Base-by-base conservation (phyloP, 2,797 vertebrate species). In the Lithobates pipiens region DNA sequence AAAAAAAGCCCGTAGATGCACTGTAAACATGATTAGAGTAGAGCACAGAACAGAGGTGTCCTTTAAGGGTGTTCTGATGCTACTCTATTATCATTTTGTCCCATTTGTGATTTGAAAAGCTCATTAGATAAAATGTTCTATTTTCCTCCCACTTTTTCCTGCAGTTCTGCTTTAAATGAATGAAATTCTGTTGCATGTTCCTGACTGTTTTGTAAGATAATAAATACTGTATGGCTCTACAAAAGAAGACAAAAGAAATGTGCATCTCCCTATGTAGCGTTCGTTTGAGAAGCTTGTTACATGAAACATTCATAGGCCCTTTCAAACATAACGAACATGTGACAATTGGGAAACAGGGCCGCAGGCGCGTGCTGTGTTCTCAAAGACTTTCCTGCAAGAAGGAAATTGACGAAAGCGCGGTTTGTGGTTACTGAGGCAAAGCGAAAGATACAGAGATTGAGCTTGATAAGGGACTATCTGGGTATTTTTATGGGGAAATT, bases 361-460 rank as follows among this genome's bases (percentile, higher is more conserved):
- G 2, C 10, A 36, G 76, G 76, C 21, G 5, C 32, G 32, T 10
- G 34, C 34, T 27, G 57, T 80, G 61, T 39, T 67, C 70, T 67
- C 29, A 0, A 69, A 83, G 36, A 25, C 70, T 80, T 79, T 71
- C 34, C 27, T 70, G 54, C 25, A 3, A 65, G 36, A 44, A 73
- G 68, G 76, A 78, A 77, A 84, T 61, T 72, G 68, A n/a, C 27
- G 18, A 42, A 80, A 78, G 34, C 68, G 6, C 8, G 50, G 69
- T 68, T 39, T 54, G 82, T 57, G 73, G 73, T 76, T 76, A 34
- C 29, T 69, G 63, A 68, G 11, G 73, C 63, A 83, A 74, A 23
- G 42, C 16, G 42, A 69, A 25, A 54, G 29, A 16, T n/a, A n/a
- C 34, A 63, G 75, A 50, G 10, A 5, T n/a, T 25, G 34, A 34